Base-by-base conservation (phyloP, 1,140 invertebrate genomes). In the Liolophura sinensis region DNA sequence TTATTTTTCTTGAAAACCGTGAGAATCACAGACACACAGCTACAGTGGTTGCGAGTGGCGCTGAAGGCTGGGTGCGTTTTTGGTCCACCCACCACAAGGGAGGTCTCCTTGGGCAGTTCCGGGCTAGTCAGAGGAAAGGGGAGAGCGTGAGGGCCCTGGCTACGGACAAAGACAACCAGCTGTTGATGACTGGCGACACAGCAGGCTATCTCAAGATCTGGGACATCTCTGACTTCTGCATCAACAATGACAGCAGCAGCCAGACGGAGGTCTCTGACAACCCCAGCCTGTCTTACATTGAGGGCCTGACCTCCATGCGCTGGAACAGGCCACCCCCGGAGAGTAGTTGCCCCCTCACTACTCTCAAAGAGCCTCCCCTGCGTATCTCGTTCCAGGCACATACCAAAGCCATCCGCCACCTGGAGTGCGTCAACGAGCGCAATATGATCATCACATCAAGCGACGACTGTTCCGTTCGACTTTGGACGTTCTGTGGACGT, bases 391-490 rank as follows among this genome's bases (percentile, higher is more conserved):
- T 87, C 75, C 85, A 87, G 69, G 90, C 85, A 1, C 90, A 89
- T 81, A 75, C 88, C 18, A 86, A 87, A 71, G 83, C 87, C 48
- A 85, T 91, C 68, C 89, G 88, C 69, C 78, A 84, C 24, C 79
- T 91, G 50, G 83, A 86, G 9, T 91, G 87, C 72, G 86, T 91
- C 15, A 85, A 88, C 62, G 80, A 88, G 40, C 72, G 66, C 27
- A 63, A 76, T 49, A 55, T 81, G 3, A 64, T 82, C n/a, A 71
- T 80, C 1, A 80, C 80, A 52, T 89, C 88, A n/a, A 91, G 90
- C 71, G 85, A 87, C 65, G 92, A 92, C 82, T 89, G 87, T 75
- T 89, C 89, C 50, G 89, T 90, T 60, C 84, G 90, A 63, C 82
- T 91, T 71, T 92, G 90, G 91, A 88, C 87, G 18, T 78, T 91